phyloP scores from a whole-genome alignment of 2,888 invertebrate genomes.

The Stenodema calcarata region DNA sequence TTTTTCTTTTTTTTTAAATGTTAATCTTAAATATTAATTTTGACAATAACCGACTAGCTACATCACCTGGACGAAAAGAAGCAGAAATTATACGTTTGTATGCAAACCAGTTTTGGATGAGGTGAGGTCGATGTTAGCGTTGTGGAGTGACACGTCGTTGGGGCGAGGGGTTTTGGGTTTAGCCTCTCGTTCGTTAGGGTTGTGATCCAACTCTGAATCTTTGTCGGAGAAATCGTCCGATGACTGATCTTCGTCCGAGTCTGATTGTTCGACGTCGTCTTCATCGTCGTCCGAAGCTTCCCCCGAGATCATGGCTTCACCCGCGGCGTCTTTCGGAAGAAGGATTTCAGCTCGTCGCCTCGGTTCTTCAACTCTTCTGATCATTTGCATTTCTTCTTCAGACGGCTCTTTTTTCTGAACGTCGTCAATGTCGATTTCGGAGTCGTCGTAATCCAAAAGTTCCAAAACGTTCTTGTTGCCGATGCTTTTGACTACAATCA shows the following conservation, averaged over 20 bases:
- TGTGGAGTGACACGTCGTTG: not conserved
- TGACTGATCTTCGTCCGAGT: conserved; percentile 9
- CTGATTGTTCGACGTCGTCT: conserved; percentile 31
- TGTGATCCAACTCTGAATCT: conserved; percentile 33
- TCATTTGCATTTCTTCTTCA: conserved; percentile 55
- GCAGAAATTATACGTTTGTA: conserved; percentile 18
- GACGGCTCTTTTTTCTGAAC: conserved; percentile 46
- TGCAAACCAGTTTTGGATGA: conserved; percentile 25
- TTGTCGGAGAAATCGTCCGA: conserved; percentile 47
- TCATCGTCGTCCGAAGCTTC: conserved; percentile 58
- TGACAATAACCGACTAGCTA: conserved; percentile 3
- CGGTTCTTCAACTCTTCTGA: conserved; percentile 54
- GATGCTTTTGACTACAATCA: conserved; percentile 56
- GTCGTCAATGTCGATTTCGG: conserved; percentile 55
- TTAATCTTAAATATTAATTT: conserved; percentile 1
- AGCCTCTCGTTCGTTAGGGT: not conserved
- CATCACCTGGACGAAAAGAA: not conserved
- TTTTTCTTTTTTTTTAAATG: not conserved
- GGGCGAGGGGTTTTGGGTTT: not conserved
- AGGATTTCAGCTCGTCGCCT: conserved; percentile 21
- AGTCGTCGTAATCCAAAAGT: conserved; percentile 53
- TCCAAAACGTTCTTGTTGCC: conserved; percentile 54
- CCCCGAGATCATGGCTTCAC: conserved; percentile 60
- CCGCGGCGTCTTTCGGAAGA: conserved; percentile 58
- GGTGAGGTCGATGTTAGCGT: conserved; percentile 20